phyloP scores from a whole-genome alignment of 2,113 vertebrate genomes.

The Phalacrocorax brasilianus region DNA sequence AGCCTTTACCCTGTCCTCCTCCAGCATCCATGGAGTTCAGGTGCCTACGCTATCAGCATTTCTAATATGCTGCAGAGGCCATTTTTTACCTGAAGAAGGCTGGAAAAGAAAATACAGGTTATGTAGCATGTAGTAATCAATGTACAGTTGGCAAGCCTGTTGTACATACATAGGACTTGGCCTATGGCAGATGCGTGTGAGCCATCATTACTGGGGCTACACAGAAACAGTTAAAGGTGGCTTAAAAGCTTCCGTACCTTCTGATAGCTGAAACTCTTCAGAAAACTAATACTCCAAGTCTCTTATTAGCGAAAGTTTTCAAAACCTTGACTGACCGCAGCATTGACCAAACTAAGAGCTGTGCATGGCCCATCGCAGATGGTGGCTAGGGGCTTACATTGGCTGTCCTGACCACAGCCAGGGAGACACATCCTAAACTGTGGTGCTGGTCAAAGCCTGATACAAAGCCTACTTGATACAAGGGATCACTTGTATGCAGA shows the following conservation, averaged over 20 bases:
- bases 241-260: background rate
- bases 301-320: background rate
- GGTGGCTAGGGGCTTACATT: background rate
- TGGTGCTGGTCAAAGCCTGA: background rate
- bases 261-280: background rate
- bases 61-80: background rate
- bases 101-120: background rate
- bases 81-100: background rate
- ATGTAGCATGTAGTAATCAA: background rate
- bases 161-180: background rate
- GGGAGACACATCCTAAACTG: background rate
- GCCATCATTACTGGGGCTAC: background rate
- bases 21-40: background rate
- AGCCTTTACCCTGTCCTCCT: background rate
- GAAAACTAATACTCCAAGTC: background rate
- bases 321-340: background rate
- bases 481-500: background rate
- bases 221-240: background rate
- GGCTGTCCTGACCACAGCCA: fast-evolving
- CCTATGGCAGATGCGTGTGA: background rate
- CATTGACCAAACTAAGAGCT: background rate
- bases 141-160: background rate
- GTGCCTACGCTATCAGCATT: background rate
- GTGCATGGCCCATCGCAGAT: background rate
- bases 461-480: background rate